A percentile compares a stretch with the other conserved stretches of the same genome.
These are phyloP conservation scores for Neosilurus mollespiculum DNA, from an alignment of 2,797 vertebrate genomes.

Conservation along the genomic window DNA sequence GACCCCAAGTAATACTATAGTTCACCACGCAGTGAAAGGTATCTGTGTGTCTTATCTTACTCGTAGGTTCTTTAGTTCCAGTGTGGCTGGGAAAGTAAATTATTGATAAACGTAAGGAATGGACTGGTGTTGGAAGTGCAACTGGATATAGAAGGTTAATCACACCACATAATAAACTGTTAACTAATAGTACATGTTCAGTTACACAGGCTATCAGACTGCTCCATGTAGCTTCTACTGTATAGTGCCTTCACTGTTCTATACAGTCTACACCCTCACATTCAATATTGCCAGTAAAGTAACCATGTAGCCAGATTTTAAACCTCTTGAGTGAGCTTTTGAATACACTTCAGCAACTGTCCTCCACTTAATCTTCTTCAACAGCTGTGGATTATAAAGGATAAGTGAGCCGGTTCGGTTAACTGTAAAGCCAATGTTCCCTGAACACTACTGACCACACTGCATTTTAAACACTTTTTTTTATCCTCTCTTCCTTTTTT, in stretches of 20 bases:
- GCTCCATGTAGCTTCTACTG: not conserved
- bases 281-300: not conserved
- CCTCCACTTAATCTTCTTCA: not conserved
- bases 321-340: not conserved
- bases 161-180: conserved; percentile 37
- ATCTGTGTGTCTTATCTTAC: conserved; percentile 37
- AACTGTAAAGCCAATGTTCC: not conserved
- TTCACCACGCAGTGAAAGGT: conserved; percentile 47
- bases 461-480: not conserved
- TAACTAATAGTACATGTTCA: conserved; percentile 30
- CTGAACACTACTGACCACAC: not conserved
- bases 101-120: conserved; percentile 49
- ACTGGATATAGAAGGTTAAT: conserved; percentile 45
- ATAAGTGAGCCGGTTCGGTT: not conserved
- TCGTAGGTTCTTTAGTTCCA: conserved; percentile 44
- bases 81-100: conserved; percentile 49
- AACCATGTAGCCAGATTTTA: not conserved
- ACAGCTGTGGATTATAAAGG: not conserved
- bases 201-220: conserved; percentile 14
- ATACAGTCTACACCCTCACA: not conserved
- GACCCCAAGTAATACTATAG: conserved; percentile 35
- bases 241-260: not conserved
- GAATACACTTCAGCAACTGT: not conserved
- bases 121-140: conserved; percentile 25
- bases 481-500: not conserved